A percentile compares a stretch with the other conserved stretches of the same genome.
Evolutionary conservation across 2,797 vertebrate species (phyloP).

Genomic region (Danio jaintianensis): DNA sequence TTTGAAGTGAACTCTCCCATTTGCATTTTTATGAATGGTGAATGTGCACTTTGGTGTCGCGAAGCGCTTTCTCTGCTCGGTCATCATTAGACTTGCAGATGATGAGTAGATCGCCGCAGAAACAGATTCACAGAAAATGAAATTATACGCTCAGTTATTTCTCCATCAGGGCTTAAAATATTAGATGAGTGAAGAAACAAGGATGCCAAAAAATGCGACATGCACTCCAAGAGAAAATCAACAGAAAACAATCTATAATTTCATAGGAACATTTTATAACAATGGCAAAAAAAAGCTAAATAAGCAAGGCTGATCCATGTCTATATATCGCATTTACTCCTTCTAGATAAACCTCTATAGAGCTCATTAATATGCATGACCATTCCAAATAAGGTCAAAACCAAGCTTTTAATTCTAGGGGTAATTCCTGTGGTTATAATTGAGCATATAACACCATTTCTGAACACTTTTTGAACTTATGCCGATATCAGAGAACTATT

Average conservation of each 20-base stretch:
- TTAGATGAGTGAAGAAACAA: constrained; percentile 51
- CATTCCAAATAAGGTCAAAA: no score
- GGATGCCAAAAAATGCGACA: constrained; percentile 46
- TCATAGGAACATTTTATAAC: no score
- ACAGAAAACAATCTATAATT: constrained; percentile 61
- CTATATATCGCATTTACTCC: no score
- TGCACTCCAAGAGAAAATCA: constrained; percentile 59
- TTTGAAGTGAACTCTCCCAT: background rate
- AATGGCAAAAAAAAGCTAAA: constrained; percentile 57
- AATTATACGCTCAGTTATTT: background rate
- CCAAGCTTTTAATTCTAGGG: no score
- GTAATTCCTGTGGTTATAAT: no score
- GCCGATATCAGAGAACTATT: no score
- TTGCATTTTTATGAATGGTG: constrained; percentile 61
- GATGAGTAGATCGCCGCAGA: no score
- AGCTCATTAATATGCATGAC: no score
- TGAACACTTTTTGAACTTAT: no score
- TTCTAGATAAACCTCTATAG: no score
- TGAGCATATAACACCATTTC: no score
- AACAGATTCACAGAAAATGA: constrained; percentile 57
- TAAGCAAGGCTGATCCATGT: constrained; percentile 39
- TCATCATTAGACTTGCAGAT: constrained; percentile 76
- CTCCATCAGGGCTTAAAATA: constrained; percentile 55
- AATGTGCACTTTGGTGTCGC: constrained; percentile 63
- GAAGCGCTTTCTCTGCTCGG: constrained; percentile 63